phyloP scores from a whole-genome alignment of 2,797 vertebrate species.

The Sebastes kiyomatsui region DNA sequence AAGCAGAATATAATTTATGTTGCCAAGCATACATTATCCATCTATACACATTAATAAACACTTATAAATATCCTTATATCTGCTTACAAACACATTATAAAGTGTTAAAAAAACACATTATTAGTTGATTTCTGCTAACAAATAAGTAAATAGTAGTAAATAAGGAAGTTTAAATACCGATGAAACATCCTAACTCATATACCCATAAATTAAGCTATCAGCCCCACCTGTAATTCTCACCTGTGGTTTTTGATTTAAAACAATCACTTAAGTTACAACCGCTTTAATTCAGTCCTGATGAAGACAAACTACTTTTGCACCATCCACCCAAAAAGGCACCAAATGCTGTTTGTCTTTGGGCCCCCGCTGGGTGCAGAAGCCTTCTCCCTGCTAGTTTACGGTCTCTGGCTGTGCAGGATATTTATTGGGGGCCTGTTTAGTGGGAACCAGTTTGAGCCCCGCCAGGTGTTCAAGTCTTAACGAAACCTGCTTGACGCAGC shows the following conservation, averaged over 20 bases:
- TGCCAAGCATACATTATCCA: neutral
- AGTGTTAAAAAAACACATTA: neutral
- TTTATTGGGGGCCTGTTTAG: slow-evolving; percentile 82
- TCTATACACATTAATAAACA: neutral
- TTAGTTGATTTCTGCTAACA: neutral
- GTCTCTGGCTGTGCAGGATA: slow-evolving; percentile 80
- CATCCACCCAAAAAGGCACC: slow-evolving; percentile 60
- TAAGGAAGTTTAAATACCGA: neutral
- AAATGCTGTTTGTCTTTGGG: slow-evolving; percentile 78
- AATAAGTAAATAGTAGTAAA: neutral
- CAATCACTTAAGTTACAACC: slow-evolving; percentile 40
- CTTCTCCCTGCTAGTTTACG: slow-evolving; percentile 72
- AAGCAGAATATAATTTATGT: neutral
- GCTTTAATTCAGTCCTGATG: slow-evolving; percentile 64
- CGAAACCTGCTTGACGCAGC: slow-evolving; percentile 50
- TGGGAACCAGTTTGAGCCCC: slow-evolving; percentile 38
- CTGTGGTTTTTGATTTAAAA: slow-evolving; percentile 36
- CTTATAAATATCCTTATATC: neutral
- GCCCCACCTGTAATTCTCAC: slow-evolving; percentile 12
- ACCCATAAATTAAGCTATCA: slow-evolving; percentile 1
- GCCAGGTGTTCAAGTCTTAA: slow-evolving; percentile 71
- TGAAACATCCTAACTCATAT: slow-evolving; percentile 4
- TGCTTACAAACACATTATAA: neutral
- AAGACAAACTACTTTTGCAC: slow-evolving; percentile 67
- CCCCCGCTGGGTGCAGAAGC: slow-evolving; percentile 75